A percentile compares a stretch with the other conserved stretches of the same genome.
These are phyloP conservation scores for Styela plicata DNA, from an alignment of 23 tunicate genomes.

Conservation along the genomic window DNA sequence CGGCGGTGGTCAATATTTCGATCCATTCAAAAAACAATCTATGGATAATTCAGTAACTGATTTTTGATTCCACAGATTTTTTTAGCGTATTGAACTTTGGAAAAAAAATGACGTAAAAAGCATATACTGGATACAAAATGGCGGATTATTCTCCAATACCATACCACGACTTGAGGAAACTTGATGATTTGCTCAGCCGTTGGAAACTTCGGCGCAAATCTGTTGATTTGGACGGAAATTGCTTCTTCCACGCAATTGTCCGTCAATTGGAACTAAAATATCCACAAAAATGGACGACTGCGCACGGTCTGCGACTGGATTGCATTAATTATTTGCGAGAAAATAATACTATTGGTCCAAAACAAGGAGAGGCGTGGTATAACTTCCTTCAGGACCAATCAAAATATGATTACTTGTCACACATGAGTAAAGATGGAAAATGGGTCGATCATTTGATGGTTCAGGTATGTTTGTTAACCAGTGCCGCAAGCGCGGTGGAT, in stretches of 20 bases:
- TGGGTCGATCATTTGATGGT: conserved; percentile 47
- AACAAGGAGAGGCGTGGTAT: conserved; percentile 25
- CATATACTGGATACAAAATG: neutral
- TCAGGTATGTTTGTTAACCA: too few relatives aligned
- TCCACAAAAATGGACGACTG: neutral
- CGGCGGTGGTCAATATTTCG: too few relatives aligned
- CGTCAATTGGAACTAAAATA: neutral
- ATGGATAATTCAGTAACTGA: too few relatives aligned
- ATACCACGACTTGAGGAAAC: conserved; percentile 10
- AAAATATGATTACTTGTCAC: conserved; percentile 40
- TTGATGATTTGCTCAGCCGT: conserved; percentile 5
- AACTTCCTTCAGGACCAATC: conserved; percentile 25
- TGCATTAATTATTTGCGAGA: conserved; percentile 34
- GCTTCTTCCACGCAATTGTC: conserved; percentile 49
- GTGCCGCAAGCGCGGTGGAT: too few relatives aligned
- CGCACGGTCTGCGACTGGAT: conserved; percentile 19
- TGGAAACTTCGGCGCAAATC: conserved; percentile 25
- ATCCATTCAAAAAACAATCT: too few relatives aligned
- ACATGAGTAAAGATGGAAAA: conserved; percentile 29
- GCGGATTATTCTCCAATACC: neutral
- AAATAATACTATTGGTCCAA: conserved; percentile 26
- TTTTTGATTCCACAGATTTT: too few relatives aligned
- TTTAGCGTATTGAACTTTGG: too few relatives aligned
- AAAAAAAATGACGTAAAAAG: too few relatives aligned
- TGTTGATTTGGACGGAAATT: conserved; percentile 45